phyloP scores from a whole-genome alignment of 2,888 invertebrate species.

The Platynereis dumerilii region DNA sequence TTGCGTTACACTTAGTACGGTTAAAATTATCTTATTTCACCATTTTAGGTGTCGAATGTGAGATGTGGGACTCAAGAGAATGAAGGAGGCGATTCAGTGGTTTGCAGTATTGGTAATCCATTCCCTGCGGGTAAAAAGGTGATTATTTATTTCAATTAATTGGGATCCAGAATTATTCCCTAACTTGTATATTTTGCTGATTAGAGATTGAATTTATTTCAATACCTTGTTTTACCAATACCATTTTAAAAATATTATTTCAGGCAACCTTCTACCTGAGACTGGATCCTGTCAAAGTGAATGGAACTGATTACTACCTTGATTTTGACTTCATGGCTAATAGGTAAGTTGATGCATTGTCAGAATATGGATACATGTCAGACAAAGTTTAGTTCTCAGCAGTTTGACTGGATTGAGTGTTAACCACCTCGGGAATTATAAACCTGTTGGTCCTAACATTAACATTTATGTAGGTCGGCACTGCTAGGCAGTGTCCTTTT shows the following conservation, averaged over 20 bases:
- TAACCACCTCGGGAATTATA: not conserved
- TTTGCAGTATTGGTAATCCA: constrained; percentile 21
- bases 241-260: no score
- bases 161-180: no score
- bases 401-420: no score
- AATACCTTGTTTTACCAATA: no score
- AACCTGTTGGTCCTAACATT: no score
- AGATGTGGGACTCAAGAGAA: constrained; percentile 8
- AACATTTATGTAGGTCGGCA: no score
- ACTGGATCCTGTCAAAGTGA: constrained; percentile 10
- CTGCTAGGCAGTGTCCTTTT: not conserved
- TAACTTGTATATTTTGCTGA: no score
- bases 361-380: not conserved
- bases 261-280: constrained; percentile 14
- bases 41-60: constrained; percentile 3
- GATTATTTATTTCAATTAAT: no score
- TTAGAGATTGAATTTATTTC: no score
- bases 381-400: no score
- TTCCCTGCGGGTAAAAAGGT: constrained; percentile 18
- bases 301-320: constrained; percentile 1
- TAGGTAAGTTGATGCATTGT: constrained; percentile 8
- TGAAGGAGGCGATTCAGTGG: constrained; percentile 2
- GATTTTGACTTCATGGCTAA: constrained; percentile 6
- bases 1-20: no score
- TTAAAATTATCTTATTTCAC: not conserved